Conservation (phyloP, 2,888 invertebrate species). For the Xylota segnis region DNA sequence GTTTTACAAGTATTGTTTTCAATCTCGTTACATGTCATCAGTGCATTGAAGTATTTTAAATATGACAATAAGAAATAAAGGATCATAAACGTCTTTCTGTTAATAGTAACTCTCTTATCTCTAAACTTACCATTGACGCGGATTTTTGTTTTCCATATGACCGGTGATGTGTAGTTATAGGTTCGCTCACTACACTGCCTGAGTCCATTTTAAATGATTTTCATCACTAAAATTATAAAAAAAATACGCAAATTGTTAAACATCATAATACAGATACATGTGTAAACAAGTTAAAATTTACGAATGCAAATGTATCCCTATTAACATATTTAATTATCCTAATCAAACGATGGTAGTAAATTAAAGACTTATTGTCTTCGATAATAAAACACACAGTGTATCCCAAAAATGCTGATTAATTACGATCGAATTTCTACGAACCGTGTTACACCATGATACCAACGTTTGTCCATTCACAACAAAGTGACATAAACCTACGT, state of each 20-base stretch:
- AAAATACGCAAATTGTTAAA: background rate
- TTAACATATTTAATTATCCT: constrained; percentile 3
- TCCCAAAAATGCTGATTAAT: constrained; percentile 6
- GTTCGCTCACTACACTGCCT: constrained; percentile 84
- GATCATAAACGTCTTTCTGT: no score
- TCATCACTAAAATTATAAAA: constrained; percentile 54
- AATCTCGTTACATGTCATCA: no score
- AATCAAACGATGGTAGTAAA: background rate
- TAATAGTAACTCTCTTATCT: background rate
- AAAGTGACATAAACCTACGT: constrained; percentile 9
- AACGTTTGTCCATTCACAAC: background rate
- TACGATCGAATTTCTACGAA: background rate
- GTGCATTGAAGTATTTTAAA: no score
- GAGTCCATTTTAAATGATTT: constrained; percentile 80
- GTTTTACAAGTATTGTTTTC: no score
- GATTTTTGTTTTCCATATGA: constrained; percentile 84
- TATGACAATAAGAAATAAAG: no score
- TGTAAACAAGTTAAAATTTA: background rate
- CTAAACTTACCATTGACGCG: constrained; percentile 83
- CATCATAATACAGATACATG: background rate
- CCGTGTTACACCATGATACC: constrained; percentile 11
- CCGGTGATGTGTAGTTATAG: constrained; percentile 83
- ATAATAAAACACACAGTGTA: background rate
- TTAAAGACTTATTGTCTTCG: background rate
- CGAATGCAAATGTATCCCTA: background rate